Evolutionary conservation across 2,888 invertebrate species (phyloP), one percentile per base, ranked within the genome.

Genomic region (Lasius fuliginosus): DNA sequence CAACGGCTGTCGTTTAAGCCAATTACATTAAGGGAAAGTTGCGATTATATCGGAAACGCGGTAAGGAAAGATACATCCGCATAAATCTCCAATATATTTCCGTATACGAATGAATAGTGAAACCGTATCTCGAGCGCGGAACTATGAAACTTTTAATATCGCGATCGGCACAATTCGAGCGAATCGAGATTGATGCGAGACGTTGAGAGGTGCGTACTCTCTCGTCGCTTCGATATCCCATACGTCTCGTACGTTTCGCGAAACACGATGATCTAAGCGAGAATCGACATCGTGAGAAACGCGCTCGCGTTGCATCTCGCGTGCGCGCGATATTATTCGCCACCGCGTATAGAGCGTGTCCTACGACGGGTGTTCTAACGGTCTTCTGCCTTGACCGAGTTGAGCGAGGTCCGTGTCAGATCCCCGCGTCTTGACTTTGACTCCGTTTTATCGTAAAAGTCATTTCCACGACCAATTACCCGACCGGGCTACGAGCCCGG

Each of bases 371-470:
- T 33, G 89, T 81, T 91, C 90, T 90, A 90, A 90, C 90, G 90
- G 91, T 93, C 92, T 93, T 93, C 92, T 91, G 90, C 94, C 94
- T 94, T 94, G 94, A 94, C 94, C 94, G 94, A 94, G 94, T 94
- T 94, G 92, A 91, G 92, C 92, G 90, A 91, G 90, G 92, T 93
- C 94, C 94, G 93, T 94, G 92, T 93, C 94, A 93, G 92, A 93
- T 93, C 93, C 92, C 93, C 90, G 79, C 60, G 92, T 93, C 93
- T 94, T 94, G 94, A 94, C 94, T 94, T 94, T 94, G 94, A 94
- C 94, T 94, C 90, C 92, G 93, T 94, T 94, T 93, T 82, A 87
- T 90, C 90, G 84, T 88, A 90, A 90, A 90, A 90, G 88, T 88
- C 89, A 90, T 90, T 90, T 90, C 88, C 88, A 90, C 90, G 89